Base-by-base conservation (phyloP, 2,797 vertebrate genomes). In the Sebastes alutus region DNA sequence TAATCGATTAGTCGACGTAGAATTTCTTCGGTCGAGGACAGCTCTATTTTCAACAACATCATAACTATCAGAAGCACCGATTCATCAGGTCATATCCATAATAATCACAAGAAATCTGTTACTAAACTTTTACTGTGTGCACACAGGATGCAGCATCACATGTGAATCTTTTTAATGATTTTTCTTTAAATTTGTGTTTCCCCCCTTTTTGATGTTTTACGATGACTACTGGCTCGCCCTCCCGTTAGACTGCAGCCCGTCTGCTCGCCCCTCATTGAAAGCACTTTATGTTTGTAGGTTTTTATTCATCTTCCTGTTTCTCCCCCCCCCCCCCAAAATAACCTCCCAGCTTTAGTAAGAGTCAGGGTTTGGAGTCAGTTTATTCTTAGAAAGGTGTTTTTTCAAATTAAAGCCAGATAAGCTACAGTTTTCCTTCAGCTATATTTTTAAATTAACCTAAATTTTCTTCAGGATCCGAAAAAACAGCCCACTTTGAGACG, bases 201-300 rank as follows among this genome's bases (percentile, higher is more conserved):
- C 54, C 27, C 4, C 54, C 54, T 5, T 22, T 35, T 27, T 8
- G 6, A 38, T 32, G 22, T 62, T 35, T 55, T 29, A 6, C 10
- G 7, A 22, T 69, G 66, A 77, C 76, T 13, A 75, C 77, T 65
- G 38, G 55, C 72, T 59, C 42, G 2, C 10, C 70, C 56, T 77
- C 8, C 25, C 9, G 18, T 52, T 52, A n/a, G 35, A 33, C 64
- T 25, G 78, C 33, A 1, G 23, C 54, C 11, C 20, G 7, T 64
- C 59, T 23, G 59, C 60, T 78, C 14, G 61, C 58, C 69, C 74
- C 67, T 81, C 70, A 64, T 87, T 85, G 25, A 91, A 94, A 94
- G 93, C 93, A 94, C 92, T 93, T 95, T 94, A 92, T 78, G 84
- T 93, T 88, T 71, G 49, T 61, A 69, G 25, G 55, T 73, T 58